Evolutionary conservation across 2,797 vertebrate genomes (phyloP).

Genomic region (Phrynocephalus guinanensis): DNA sequence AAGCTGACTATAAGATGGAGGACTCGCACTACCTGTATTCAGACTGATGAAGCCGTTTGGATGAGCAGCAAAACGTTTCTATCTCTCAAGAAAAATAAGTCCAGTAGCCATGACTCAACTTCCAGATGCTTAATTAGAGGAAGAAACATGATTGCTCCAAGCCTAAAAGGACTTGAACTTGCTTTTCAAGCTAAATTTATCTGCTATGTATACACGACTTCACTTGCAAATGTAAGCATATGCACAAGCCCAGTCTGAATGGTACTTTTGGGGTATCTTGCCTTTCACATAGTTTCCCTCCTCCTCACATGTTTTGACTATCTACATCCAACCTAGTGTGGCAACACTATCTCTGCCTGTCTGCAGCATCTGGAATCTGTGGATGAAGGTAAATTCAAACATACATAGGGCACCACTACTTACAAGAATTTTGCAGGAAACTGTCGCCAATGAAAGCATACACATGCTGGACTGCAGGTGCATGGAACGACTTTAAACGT

Average conservation of each 20-base stretch:
- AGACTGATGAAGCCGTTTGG: too few relatives aligned
- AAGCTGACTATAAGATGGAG: too few relatives aligned
- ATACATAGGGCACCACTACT: background rate
- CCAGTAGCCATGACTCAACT: too few relatives aligned
- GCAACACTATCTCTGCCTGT: background rate
- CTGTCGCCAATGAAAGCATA: background rate
- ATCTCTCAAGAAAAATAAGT: too few relatives aligned
- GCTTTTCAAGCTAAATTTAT: conserved; percentile 14
- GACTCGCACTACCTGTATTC: too few relatives aligned
- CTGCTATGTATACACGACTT: background rate
- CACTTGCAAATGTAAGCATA: background rate
- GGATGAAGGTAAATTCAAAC: background rate
- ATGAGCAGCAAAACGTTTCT: too few relatives aligned
- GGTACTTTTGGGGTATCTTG: background rate
- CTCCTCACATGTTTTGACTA: too few relatives aligned
- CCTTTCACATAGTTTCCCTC: background rate
- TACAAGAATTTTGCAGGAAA: background rate
- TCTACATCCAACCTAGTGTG: background rate
- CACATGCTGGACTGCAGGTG: background rate
- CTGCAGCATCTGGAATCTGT: background rate
- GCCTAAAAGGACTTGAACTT: conserved; percentile 1
- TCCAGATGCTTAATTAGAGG: background rate
- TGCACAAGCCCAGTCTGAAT: background rate
- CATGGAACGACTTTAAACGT: background rate
- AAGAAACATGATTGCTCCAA: background rate